Evolutionary conservation across 2,113 vertebrate genomes (phyloP).

Genomic region (Lagopus leucura): DNA sequence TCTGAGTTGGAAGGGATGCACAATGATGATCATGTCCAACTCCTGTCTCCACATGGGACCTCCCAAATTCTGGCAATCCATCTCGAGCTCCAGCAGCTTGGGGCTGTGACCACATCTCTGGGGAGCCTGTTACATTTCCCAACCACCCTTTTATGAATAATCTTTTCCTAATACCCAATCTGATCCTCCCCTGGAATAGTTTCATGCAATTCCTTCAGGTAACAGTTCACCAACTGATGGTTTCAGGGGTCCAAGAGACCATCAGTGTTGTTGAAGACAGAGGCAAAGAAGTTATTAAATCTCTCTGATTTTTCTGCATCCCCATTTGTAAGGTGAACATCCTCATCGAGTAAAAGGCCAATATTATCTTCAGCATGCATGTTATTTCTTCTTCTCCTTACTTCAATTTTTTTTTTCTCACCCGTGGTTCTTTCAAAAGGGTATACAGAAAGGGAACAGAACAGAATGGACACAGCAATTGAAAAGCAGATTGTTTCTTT

Average conservation of each 20-base stretch:
- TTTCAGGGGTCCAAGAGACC: not conserved
- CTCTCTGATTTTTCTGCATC: not conserved
- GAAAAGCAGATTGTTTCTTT: not conserved
- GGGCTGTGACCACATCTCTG: not conserved
- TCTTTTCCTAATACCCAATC: too few species aligned
- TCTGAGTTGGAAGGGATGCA: not conserved
- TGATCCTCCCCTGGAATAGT: not conserved
- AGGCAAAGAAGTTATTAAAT: not conserved
- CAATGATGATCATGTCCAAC: not conserved
- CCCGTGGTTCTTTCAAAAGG: not conserved
- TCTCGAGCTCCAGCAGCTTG: not conserved
- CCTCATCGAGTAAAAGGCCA: too few species aligned
- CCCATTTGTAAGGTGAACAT: not conserved
- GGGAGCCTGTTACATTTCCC: not conserved
- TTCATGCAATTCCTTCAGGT: not conserved
- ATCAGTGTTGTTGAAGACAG: not conserved
- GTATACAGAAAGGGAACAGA: not conserved
- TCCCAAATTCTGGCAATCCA: not conserved
- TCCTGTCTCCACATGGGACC: not conserved
- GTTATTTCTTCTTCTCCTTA: conserved; percentile 11
- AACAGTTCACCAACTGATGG: not conserved
- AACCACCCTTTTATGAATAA: not conserved
- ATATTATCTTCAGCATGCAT: not conserved
- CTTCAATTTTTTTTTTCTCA: conserved; percentile 10
- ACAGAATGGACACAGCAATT: not conserved